A percentile compares a stretch with the other conserved stretches of the same genome.
Evolutionary conservation across 2,888 invertebrate genomes (phyloP).

Genomic region (Mechanitis mazaeus): DNA sequence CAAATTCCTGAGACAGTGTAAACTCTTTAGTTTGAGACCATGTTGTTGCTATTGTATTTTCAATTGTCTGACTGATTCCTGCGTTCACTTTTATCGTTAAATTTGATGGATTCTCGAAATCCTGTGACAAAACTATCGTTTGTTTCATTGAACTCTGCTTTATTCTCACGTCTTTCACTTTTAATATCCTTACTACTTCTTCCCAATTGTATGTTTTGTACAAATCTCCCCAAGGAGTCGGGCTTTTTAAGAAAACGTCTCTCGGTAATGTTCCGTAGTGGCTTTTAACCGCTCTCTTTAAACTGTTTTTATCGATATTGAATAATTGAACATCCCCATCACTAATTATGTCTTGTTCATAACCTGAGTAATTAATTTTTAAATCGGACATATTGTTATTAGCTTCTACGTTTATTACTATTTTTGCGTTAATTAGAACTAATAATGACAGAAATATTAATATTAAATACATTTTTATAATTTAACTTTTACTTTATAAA

Average conservation of each 20-base stretch:
- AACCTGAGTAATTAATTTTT: slow-evolving; percentile 40
- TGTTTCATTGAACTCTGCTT: slow-evolving; percentile 41
- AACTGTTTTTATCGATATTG: slow-evolving; percentile 35
- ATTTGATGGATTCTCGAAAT: slow-evolving; percentile 53
- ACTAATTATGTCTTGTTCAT: slow-evolving; percentile 39
- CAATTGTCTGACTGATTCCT: slow-evolving; percentile 53
- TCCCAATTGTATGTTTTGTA: slow-evolving; percentile 56
- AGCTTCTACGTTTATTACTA: slow-evolving; percentile 41
- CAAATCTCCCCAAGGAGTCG: slow-evolving; percentile 63
- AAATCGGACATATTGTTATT: slow-evolving; percentile 35
- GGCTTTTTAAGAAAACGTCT: slow-evolving; percentile 48
- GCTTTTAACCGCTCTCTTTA: slow-evolving; percentile 41
- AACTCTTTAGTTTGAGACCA: slow-evolving; percentile 50
- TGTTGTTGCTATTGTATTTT: slow-evolving; percentile 51
- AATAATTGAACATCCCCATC: slow-evolving; percentile 48
- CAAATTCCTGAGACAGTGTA: slow-evolving; percentile 48
- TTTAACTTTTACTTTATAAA: too few species aligned
- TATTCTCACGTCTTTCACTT: slow-evolving; percentile 37
- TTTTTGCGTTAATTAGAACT: slow-evolving; percentile 37
- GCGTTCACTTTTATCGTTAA: slow-evolving; percentile 57
- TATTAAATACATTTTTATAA: too few species aligned
- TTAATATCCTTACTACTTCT: slow-evolving; percentile 43
- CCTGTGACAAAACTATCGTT: slow-evolving; percentile 44
- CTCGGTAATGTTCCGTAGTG: slow-evolving; percentile 45
- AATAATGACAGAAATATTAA: slow-evolving; percentile 6